Base-by-base conservation (phyloP, 2,113 vertebrate genomes). In the Pongo abelii region DNA sequence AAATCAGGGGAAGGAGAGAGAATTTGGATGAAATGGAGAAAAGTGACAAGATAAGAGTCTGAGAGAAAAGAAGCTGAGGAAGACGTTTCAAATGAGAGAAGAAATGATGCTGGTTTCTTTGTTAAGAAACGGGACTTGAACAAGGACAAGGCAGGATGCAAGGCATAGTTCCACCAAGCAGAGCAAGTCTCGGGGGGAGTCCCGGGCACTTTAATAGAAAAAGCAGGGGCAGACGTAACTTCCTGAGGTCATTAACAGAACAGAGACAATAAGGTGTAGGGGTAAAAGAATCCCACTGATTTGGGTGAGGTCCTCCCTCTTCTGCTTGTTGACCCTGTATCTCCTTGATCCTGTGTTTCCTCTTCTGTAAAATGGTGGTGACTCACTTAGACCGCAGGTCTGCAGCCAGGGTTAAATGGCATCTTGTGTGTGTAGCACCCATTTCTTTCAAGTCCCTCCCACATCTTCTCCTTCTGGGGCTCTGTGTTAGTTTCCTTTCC, bases 231-330 rank as follows among this genome's bases (percentile, higher is more conserved):
- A 32, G 27, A 84, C 3, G 5, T 43, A 0, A 2, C 38, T 69
- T 70, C 70, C 40, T 22, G 25, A 25, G 78, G n/a, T 11, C 5
- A 17, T 59, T 4, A 13, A 11, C n/a, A 46, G 18, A 25, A 17
- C 14, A 22, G 57, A 75, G 22, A 57, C 20, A 40, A 1, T 9
- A 22, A 0, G 0, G 5, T 0, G 22, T 12, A 48, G 48, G 16
- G 8, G 77, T 5, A 23, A 23, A 9, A 81, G 27, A 52, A 32
- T 32, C 55, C 46, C 55, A 5, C 40, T 55, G 52, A 20, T 32
- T 27, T 22, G 22, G 55, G 32, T 14, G 30, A 6, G 11, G 5
- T 22, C 43, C 5, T 57, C 13, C 25, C 9, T 64, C 40, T 61
- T n/a, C 35, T 70, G 22, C 8, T 40, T 61, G 14, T 43, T 84